Conservation (phyloP, 2,113 vertebrate genomes). For the Percina caprodes region DNA sequence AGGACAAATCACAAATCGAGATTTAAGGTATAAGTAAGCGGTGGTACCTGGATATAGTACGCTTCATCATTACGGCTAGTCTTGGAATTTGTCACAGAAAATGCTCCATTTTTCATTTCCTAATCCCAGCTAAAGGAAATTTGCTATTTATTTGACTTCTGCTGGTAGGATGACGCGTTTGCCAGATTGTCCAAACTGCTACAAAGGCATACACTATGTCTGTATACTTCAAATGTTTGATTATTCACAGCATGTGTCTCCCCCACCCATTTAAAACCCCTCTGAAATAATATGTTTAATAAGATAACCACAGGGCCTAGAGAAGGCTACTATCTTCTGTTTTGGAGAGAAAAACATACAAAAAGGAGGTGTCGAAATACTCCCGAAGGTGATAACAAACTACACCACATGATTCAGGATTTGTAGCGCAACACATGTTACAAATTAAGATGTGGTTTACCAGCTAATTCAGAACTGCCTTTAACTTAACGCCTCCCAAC, state of each 20-base stretch:
- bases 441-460: constrained; percentile 74
- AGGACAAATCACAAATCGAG: constrained; percentile 8
- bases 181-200: constrained; percentile 3
- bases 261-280: neutral
- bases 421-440: constrained; percentile 57
- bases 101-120: neutral
- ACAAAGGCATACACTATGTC: neutral
- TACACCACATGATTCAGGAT: constrained; percentile 19
- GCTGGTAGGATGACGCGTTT: constrained; percentile 9
- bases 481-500: constrained; percentile 38
- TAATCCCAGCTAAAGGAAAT: neutral
- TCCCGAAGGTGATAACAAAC: constrained; percentile 34
- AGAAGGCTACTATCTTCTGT: constrained; percentile 16
- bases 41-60: neutral
- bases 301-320: neutral
- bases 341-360: constrained; percentile 23
- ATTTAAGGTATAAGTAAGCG: neutral
- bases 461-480: constrained; percentile 70
- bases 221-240: constrained; percentile 3
- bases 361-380: constrained; percentile 5
- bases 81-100: neutral
- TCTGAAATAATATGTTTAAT: constrained; percentile 11
- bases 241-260: constrained; percentile 3
- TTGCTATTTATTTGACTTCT: constrained; percentile 26
- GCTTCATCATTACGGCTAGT: neutral